Percentiles rank a stretch among this genome's conserved stretches.
phyloP scores from a whole-genome alignment of 2,113 vertebrate species.

The Carassius carassius region DNA sequence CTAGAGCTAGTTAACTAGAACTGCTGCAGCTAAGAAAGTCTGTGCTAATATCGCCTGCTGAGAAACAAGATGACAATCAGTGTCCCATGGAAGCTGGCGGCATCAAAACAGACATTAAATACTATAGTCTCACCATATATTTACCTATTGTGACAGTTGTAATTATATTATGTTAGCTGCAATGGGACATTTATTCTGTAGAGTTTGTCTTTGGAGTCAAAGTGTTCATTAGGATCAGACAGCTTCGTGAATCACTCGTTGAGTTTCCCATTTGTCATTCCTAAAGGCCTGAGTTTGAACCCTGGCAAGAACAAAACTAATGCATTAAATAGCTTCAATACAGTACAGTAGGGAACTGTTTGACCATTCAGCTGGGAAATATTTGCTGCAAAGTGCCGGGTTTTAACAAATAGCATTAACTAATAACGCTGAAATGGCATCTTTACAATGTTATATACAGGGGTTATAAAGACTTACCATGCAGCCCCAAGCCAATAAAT shows the following conservation, averaged over 20 bases:
- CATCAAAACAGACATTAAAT: conserved; percentile 41
- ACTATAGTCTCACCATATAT: conserved; percentile 23
- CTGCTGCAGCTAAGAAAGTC: conserved; percentile 1
- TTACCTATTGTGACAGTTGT: conserved; percentile 33
- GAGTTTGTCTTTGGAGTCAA: conserved; percentile 27
- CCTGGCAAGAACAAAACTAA: neutral
- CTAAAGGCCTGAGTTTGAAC: conserved; percentile 28
- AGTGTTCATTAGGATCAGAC: conserved; percentile 15
- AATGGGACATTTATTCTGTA: conserved; percentile 11
- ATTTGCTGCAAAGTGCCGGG: conserved; percentile 43
- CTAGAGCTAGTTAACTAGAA: neutral
- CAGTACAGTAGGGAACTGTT: neutral
- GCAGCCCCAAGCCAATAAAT: conserved; percentile 59
- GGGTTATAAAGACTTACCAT: conserved; percentile 56
- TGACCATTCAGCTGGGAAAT: conserved; percentile 33
- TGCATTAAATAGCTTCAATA: conserved; percentile 20
- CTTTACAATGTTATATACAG: conserved; percentile 59
- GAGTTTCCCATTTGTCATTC: neutral
- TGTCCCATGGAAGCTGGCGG: conserved; percentile 11
- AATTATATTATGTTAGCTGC: conserved; percentile 22
- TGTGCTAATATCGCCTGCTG: conserved; percentile 42
- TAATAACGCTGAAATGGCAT: conserved; percentile 66
- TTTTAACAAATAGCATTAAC: conserved; percentile 66
- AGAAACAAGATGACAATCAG: conserved; percentile 53
- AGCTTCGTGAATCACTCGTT: neutral